A percentile compares a stretch with the other conserved stretches of the same genome.
phyloP scores from a whole-genome alignment of 2,113 vertebrate species.

The Tiliqua scincoides region DNA sequence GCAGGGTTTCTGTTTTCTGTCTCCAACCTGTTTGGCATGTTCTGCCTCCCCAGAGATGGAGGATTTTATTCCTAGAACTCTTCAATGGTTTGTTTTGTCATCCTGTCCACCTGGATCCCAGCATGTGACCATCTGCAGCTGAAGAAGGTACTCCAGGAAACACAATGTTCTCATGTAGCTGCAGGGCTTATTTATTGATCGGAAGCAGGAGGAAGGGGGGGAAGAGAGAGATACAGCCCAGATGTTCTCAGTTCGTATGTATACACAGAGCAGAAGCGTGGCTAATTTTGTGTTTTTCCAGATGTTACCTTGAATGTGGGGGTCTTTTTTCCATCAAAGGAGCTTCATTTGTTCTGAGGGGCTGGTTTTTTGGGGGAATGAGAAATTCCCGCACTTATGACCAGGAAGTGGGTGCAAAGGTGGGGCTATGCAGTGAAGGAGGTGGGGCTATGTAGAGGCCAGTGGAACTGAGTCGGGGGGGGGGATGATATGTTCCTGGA shows the following conservation, averaged over 20 bases:
- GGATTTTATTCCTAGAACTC: too few species aligned
- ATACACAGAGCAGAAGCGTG: neutral
- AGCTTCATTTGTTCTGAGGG: neutral
- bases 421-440: neutral
- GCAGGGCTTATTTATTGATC: neutral
- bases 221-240: neutral
- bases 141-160: neutral
- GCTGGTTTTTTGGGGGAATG: neutral
- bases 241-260: neutral
- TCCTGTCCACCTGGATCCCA: neutral
- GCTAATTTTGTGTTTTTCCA: neutral
- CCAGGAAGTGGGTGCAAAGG: neutral
- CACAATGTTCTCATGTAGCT: neutral
- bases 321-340: neutral
- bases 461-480: neutral
- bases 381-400: neutral
- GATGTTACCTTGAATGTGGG: neutral
- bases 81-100: neutral
- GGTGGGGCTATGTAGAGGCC: neutral
- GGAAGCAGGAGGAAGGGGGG: neutral
- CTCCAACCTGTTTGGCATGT: neutral
- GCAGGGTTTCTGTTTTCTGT: neutral
- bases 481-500: neutral
- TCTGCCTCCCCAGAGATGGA: neutral
- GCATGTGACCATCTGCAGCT: neutral